Evolutionary conservation across 64 coral and sea anemone genomes (phyloP), one percentile per base, ranked within the genome.

Genomic region (Orbicella faveolata): DNA sequence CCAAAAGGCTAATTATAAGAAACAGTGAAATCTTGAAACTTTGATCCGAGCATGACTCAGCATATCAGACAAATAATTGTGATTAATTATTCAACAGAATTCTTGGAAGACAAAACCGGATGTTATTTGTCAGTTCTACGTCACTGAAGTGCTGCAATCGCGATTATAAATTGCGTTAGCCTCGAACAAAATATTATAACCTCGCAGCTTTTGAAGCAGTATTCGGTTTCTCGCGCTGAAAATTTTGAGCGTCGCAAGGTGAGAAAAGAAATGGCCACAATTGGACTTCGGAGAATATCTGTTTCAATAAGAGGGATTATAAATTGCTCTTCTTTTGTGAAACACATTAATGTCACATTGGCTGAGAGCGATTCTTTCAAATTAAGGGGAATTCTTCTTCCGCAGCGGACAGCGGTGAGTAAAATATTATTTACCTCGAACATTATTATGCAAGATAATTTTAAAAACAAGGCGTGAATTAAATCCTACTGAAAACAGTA

Each of bases 161-260:
- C 14, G 2, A 72, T 72, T 69, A 72, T 26, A 85, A 85, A 85
- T 85, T 85, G 82, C 82, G 82, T 85, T 85, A 52, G 63, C 34
- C 34, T 67, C 4, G 10, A 1, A 18, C 10, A 66, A 23, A 21
- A 83, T n/a, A 26, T 52, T 25, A 70, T 20, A 78, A 78, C 18
- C 55, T 59, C 55, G 55, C 12, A 15, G 15, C 55, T 59, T 12
- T 15, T 59, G 55, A 59, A 59, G 55, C 55, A 59, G 55, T 59
- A 59, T 59, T 59, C 55, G 10, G 55, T 59, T 59, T 59, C 10
- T 59, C 0, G 6, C 55, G 55, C 55, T 9, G 5, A 4, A 5
- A 48, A 48, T 23, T 67, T 67, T 67, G 64, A 67, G 30, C 67
- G 67, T 70, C 1, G 4, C 30, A 70, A n/a, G 7, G 20, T 25